Base-by-base conservation (phyloP, 2,888 invertebrate species). In the Mythimna ferrago region DNA sequence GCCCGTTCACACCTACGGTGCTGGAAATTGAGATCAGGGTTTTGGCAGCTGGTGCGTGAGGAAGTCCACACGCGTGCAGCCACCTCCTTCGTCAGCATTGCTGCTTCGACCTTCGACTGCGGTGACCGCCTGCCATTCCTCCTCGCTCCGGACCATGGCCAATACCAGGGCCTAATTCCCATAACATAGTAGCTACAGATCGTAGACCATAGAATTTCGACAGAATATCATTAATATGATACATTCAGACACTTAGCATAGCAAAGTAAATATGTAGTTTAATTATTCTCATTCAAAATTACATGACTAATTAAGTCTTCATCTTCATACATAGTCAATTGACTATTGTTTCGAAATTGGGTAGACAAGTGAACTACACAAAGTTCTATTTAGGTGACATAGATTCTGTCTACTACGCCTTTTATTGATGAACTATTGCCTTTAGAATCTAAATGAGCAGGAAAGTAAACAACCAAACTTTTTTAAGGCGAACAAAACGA, bases 271-370 rank as follows among this genome's bases (percentile, higher is more conserved):
- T 62, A 48, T 48, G 48, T 48, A 54, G 35, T 54, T 74, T 32
- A 16, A 60, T 73, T 60, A 80, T 68, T 44, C 5, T 64, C 2
- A 80, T 74, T 64, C 38, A 58, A 76, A 74, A 61, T 75, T 65
- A 65, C 64, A 80, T 38, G 53, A 81, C 11, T 70, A 65, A 57
- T 71, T 38, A 79, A 35, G 54, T 51, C 54, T 66, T 66, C 26
- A 70, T 60, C 41, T 63, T 68, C 80, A 80, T 80, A 74, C 73
- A 66, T 80, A 83, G 57, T 79, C 63, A 80, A 80, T 83, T 32
- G 64, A 48, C 66, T 35, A 80, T 80, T 80, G 80, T 80, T 67
- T 80, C 14, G 41, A 67, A 74, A 80, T 65, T 68, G 60, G 14
- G 69, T 60, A 66, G 68, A 66, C 69, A n/a, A 65, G 54, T 61